Evolutionary conservation across 2,797 vertebrate species (phyloP), one percentile per base, ranked within the genome.

Genomic region (Coilia nasus): DNA sequence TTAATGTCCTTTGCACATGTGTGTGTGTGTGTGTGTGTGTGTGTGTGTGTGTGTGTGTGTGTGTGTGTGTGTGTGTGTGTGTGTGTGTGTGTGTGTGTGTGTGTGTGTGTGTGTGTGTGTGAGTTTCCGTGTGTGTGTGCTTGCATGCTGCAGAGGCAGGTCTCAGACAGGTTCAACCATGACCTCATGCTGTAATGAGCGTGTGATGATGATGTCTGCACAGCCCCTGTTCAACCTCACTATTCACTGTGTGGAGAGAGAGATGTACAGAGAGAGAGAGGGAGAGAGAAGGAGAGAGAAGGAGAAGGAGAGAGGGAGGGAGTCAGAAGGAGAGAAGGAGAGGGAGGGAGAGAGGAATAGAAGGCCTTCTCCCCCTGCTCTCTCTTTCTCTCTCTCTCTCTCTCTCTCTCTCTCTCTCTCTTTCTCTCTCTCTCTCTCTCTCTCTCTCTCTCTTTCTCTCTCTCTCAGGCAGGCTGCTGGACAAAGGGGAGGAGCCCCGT

Each of bases 91-190:
- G 59, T 23, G 62, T 67, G 62, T 67, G 62, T 67, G 62, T 28
- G 62, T 28, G 23, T 67, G 23, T 28, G 0, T 3, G n/a, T 62
- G 59, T 64, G 23, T 64, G 64, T 67, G 64, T 67, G 64, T 15
- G 25, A 28, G 25, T 71, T 15, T 75, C 28, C 25, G 14, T 75
- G 31, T 75, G 67, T 75, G 67, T 75, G 71, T 78, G 71, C 6
- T 17, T 78, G 71, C 17, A 15, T 78, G 71, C 71, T 35, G 35
- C 6, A 31, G 71, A 78, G 71, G 41, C 71, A 44, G 71, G 35
- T 44, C 71, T 78, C 31, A 78, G 71, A 78, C 71, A 78, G 71
- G 71, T 78, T 78, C 71, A 78, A 78, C 35, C 35, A 78, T 78
- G 71, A 78, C 31, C 71, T 78, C 71, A 78, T 78, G 71, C 71